Evolutionary conservation across 2,113 vertebrate genomes (phyloP).

Genomic region (Orientallactaga bullata): DNA sequence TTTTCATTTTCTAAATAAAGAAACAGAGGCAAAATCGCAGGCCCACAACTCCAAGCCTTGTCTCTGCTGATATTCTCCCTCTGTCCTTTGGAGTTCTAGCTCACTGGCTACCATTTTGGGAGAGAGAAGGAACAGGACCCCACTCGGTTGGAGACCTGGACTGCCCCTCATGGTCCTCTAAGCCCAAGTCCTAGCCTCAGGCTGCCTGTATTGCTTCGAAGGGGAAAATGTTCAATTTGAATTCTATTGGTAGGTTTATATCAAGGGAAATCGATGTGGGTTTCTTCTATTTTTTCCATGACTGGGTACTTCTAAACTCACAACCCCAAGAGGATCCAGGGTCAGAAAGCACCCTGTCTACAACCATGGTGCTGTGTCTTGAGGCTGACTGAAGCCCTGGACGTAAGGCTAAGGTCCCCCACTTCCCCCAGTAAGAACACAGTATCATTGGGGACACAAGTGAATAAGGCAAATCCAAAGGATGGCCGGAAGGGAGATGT

Average conservation of each 20-base stretch:
- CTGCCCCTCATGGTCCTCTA: background rate
- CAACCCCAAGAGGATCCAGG: background rate
- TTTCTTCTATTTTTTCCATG: background rate
- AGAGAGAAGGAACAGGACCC: background rate
- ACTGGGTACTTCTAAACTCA: background rate
- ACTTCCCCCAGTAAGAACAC: background rate
- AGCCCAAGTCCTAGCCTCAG: background rate
- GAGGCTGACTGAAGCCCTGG: background rate
- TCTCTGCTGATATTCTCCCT: background rate
- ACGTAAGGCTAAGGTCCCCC: background rate
- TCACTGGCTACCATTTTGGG: background rate
- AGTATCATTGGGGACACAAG: background rate
- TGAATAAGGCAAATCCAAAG: background rate
- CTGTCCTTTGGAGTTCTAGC: background rate
- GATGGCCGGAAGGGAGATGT: background rate
- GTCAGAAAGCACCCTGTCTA: background rate
- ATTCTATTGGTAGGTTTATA: background rate
- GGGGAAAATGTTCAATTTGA: background rate
- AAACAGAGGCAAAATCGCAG: constrained; percentile 1
- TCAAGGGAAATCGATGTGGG: background rate
- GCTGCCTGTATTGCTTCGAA: background rate
- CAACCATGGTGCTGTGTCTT: background rate
- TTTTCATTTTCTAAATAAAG: constrained; percentile 33
- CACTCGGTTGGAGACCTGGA: background rate
- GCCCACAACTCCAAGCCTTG: background rate